A percentile compares a stretch with the other conserved stretches of the same genome.
phyloP scores from a whole-genome alignment of 2,113 vertebrate genomes.

The Chroicocephalus ridibundus region DNA sequence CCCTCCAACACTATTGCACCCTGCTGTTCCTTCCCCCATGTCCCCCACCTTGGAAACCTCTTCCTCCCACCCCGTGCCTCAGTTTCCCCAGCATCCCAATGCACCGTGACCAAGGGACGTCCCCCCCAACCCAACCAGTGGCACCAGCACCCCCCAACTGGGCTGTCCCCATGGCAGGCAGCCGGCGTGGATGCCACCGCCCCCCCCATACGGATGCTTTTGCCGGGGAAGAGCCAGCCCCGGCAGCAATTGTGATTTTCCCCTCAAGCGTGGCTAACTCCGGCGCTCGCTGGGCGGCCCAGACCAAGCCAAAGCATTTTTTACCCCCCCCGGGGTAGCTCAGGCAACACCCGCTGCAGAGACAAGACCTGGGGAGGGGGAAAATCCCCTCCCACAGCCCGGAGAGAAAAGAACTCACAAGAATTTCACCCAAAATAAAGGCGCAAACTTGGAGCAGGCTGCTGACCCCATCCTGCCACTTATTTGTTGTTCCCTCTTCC shows the following conservation, averaged over 20 bases:
- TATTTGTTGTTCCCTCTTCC: too few relatives aligned
- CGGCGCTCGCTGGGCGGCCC: background rate
- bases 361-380: background rate
- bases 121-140: background rate
- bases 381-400: background rate
- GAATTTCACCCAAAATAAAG: background rate
- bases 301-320: background rate
- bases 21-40: too few relatives aligned
- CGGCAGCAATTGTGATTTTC: conserved; percentile 36
- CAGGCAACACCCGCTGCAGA: background rate
- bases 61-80: background rate
- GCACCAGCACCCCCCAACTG: accelerated
- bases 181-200: accelerated
- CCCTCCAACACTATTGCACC: accelerated
- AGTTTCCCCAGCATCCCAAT: background rate
- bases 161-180: background rate
- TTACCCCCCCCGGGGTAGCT: background rate
- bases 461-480: background rate
- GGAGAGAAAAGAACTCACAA: background rate
- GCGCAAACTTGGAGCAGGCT: background rate
- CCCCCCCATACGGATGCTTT: background rate
- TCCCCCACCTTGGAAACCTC: background rate
- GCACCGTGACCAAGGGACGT: accelerated
- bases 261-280: conserved; percentile 52
- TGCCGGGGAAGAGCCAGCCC: background rate